A percentile compares a stretch with the other conserved stretches of the same genome.
Evolutionary conservation across 1,140 invertebrate species (phyloP).

Genomic region (Bombus balteatus): DNA sequence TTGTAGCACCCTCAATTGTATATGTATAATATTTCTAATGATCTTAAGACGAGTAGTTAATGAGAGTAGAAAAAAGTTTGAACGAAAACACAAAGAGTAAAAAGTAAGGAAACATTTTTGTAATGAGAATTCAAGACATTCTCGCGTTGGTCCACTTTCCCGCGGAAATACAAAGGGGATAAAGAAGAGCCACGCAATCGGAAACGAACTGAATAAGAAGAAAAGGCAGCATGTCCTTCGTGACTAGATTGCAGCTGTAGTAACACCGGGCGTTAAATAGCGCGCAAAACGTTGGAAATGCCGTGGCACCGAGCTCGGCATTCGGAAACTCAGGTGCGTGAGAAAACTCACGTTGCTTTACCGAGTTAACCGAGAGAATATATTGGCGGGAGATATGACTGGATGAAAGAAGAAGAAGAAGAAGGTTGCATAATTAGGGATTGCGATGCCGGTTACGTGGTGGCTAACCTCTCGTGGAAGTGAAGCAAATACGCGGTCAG

Average conservation of each 20-base stretch:
- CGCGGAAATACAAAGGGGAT: neutral
- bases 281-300: conserved; percentile 49
- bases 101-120: neutral
- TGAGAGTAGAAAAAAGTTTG: neutral
- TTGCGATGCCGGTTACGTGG: conserved; percentile 70
- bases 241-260: conserved; percentile 16
- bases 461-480: conserved; percentile 58
- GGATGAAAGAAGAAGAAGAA: conserved; percentile 36
- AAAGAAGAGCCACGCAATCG: conserved; percentile 19
- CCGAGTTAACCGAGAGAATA: conserved; percentile 24
- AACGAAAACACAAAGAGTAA: neutral
- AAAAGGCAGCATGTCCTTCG: conserved; percentile 24
- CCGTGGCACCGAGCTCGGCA: conserved; percentile 40
- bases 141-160: conserved; percentile 28
- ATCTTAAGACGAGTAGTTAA: neutral
- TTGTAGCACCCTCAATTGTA: too few relatives aligned
- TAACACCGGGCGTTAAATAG: conserved; percentile 38
- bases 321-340: conserved; percentile 72
- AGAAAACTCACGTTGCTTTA: conserved; percentile 67
- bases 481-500: conserved; percentile 41
- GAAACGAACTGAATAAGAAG: neutral
- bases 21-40: too few relatives aligned
- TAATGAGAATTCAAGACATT: conserved; percentile 25
- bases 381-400: conserved; percentile 33
- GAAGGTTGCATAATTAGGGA: conserved; percentile 75